A percentile compares a stretch with the other conserved stretches of the same genome.
phyloP scores from a whole-genome alignment of 2,113 vertebrate genomes.

The Psephotus haematonotus region DNA sequence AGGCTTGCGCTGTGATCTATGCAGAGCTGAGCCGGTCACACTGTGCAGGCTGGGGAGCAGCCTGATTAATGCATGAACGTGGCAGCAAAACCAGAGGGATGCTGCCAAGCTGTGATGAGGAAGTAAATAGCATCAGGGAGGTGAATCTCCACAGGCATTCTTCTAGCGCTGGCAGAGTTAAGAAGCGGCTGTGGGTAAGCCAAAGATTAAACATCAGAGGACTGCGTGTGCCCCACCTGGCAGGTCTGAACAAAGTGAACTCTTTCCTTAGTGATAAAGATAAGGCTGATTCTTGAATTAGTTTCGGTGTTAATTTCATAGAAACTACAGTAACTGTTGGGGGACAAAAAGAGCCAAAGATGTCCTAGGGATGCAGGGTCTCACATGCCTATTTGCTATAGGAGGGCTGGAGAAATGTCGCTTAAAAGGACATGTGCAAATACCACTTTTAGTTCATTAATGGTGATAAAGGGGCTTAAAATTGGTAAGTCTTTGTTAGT shows the following conservation, averaged over 20 bases:
- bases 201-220: background rate
- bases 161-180: background rate
- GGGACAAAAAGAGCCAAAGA: background rate
- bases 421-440: background rate
- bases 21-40: background rate
- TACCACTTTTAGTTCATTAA: background rate
- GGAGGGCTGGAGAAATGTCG: background rate
- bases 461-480: background rate
- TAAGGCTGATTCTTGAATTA: background rate
- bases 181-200: background rate
- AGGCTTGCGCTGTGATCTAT: background rate
- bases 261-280: background rate
- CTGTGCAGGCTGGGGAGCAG: background rate
- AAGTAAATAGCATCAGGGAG: background rate
- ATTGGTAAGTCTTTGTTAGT: background rate
- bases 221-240: background rate
- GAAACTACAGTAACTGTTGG: background rate
- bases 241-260: background rate
- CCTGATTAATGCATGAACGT: fast-evolving
- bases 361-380: background rate
- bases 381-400: background rate
- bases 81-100: background rate
- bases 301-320: background rate
- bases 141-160: background rate
- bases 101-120: background rate